Base-by-base conservation (phyloP, 2,888 invertebrate genomes). In the Drosophila rubida region DNA sequence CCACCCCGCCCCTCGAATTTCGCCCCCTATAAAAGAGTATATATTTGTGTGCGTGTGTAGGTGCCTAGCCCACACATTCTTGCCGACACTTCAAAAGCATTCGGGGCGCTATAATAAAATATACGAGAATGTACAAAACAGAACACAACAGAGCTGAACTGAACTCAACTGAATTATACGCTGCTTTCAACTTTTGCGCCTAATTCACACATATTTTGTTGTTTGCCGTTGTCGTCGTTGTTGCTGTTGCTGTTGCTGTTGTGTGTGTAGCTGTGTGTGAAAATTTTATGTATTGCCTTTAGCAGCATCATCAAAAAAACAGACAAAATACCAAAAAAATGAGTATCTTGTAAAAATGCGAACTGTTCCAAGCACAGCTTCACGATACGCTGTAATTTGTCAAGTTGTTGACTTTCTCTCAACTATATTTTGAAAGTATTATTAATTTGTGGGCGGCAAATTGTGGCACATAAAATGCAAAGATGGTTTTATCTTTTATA, bases 111-210 rank as follows among this genome's bases (percentile, higher is more conserved):
- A 69, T 69, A 76, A 79, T 83, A 77, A 74, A 77, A 79, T 79
- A 79, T 67, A 54, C 16, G 22, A 39, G 50, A 32, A 62, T 75
- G 27, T 35, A 49, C 48, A 61, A 51, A 55, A 51, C 53, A 67
- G 67, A 58, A 68, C 70, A 58, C 58, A 73, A 9, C 25, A 9
- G 30, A 30, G 35, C 37, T 9, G 57, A 60, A 46, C 74, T 48
- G 67, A 71, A 30, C 37, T 19, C 53, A 60, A 54, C 75, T 54
- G 68, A 71, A 80, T 85, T 82, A 77, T 76, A 50, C 62, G 77
- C 68, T 71, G 61, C 85, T 85, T 86, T 86, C 74, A 86, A 85
- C 75, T 87, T 87, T 76, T 78, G 80, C 87, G 83, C 80, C 81
- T 82, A 87, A 87, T 87, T 87, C 86, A 86, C 86, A 85, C 83